Conservation (phyloP, 2,888 invertebrate species). For the Agriopis aurantiaria region DNA sequence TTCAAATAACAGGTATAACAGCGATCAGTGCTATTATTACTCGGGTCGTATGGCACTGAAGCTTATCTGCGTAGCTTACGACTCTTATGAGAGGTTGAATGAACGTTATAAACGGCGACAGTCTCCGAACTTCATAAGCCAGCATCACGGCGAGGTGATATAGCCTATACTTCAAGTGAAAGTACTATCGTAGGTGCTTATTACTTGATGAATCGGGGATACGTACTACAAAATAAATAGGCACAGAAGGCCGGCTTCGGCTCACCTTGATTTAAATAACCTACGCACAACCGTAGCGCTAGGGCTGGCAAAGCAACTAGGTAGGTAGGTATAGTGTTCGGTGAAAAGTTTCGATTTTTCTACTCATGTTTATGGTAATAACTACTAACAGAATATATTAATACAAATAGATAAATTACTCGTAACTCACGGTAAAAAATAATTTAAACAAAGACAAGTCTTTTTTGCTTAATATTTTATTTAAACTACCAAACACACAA, state of each 20-base stretch:
- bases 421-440: no score
- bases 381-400: no score
- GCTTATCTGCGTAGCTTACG: conserved; percentile 25
- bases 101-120: conserved; percentile 38
- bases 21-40: conserved; percentile 8
- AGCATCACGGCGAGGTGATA: conserved; percentile 21
- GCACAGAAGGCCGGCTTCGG: neutral
- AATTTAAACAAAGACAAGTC: no score
- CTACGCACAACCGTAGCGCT: no score
- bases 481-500: no score
- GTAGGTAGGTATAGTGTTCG: no score
- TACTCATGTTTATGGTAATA: no score
- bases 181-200: conserved; percentile 5
- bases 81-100: conserved; percentile 19
- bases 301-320: no score
- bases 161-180: conserved; percentile 18
- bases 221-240: neutral
- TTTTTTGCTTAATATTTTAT: no score
- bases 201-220: conserved; percentile 6
- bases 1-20: neutral
- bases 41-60: conserved; percentile 3
- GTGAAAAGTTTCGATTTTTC: no score
- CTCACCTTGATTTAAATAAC: no score
- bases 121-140: conserved; percentile 54
- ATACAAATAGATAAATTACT: no score